These are phyloP conservation scores for Nymphicus hollandicus DNA, from an alignment of 2,113 vertebrate genomes.

Conservation along the genomic window DNA sequence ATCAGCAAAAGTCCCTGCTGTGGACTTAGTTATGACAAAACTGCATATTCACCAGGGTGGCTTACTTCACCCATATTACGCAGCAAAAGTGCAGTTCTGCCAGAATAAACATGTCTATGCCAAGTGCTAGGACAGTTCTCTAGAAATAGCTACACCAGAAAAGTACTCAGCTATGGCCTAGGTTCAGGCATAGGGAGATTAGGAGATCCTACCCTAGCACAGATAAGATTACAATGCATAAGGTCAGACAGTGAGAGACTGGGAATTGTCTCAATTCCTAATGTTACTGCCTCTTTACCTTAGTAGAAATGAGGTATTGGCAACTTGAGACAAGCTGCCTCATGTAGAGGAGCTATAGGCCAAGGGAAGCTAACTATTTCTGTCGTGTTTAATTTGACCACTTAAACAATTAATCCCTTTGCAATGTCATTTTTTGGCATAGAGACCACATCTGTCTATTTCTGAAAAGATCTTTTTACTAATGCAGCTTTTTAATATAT, in stretches of 20 bases:
- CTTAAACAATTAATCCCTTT: conserved; percentile 60
- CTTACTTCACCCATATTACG: neutral
- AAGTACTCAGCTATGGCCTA: neutral
- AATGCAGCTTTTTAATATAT: conserved; percentile 34
- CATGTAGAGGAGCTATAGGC: conserved; percentile 32
- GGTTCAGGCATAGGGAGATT: neutral
- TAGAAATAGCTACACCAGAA: neutral
- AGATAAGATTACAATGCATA: neutral
- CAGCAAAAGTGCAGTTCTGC: neutral
- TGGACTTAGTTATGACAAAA: conserved; percentile 6
- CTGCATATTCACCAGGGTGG: neutral
- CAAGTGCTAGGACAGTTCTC: neutral
- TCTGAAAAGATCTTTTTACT: conserved; percentile 42
- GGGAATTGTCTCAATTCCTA: conserved; percentile 37
- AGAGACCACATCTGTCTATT: conserved; percentile 40
- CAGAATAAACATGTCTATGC: neutral
- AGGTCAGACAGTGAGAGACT: conserved; percentile 17
- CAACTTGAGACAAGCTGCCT: conserved; percentile 49
- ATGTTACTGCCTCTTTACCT: conserved; percentile 24
- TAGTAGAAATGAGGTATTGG: conserved; percentile 42
- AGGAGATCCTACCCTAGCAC: neutral
- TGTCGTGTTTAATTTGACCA: conserved; percentile 60
- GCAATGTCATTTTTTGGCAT: conserved; percentile 57
- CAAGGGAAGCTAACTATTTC: conserved; percentile 56
- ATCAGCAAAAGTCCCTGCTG: conserved; percentile 6